phyloP scores from a whole-genome alignment of 2,888 invertebrate genomes.

The Pristionchus exspectatus region DNA sequence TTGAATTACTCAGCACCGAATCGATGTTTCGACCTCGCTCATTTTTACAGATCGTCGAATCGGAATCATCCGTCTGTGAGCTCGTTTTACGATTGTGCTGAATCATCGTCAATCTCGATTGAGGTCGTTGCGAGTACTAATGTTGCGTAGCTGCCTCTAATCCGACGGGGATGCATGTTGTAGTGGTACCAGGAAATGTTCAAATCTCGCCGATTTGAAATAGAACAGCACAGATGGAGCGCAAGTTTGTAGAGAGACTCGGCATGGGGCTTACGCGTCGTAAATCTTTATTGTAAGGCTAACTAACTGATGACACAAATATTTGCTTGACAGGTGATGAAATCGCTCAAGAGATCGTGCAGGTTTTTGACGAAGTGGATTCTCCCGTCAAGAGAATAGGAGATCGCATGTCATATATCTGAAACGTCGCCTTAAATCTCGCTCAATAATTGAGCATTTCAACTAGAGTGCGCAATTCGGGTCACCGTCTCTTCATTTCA shows the following conservation, averaged over 20 bases:
- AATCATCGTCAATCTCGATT: neutral
- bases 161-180: conserved; percentile 4
- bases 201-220: neutral
- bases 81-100: neutral
- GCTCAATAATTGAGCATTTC: neutral
- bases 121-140: neutral
- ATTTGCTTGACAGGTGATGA: neutral
- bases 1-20: neutral
- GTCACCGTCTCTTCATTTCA: too few species aligned
- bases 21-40: neutral
- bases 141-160: conserved; percentile 1
- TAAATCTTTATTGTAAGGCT: neutral
- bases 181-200: neutral
- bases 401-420: neutral
- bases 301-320: neutral
- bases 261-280: neutral
- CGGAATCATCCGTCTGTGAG: neutral
- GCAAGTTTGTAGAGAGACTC: neutral
- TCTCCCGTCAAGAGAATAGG: neutral
- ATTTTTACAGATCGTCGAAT: neutral
- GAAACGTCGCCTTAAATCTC: neutral
- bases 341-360: neutral
- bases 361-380: neutral
- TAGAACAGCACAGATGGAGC: neutral
- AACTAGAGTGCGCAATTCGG: too few species aligned